Evolutionary conservation across 1,140 invertebrate species (phyloP).

Genomic region (Periplaneta americana): DNA sequence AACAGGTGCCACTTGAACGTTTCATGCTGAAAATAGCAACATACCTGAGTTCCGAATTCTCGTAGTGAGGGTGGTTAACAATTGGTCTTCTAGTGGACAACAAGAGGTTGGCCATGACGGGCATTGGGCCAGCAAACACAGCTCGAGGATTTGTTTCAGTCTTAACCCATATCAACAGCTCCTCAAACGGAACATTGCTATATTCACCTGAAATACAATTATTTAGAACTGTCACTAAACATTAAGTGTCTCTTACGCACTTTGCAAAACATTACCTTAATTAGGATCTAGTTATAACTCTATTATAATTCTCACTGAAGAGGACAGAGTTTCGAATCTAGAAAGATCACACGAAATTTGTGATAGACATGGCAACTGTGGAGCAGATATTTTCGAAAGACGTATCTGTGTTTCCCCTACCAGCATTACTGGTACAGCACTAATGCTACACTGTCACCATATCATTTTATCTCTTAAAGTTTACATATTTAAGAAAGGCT

Average conservation of each 20-base stretch:
- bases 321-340: too few relatives aligned
- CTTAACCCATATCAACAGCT: conserved; percentile 70
- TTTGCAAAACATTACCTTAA: background rate
- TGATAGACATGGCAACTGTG: too few relatives aligned
- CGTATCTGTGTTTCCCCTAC: too few relatives aligned
- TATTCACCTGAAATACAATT: conserved; percentile 53
- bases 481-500: too few relatives aligned
- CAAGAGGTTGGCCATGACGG: conserved; percentile 73
- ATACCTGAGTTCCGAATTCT: conserved; percentile 62
- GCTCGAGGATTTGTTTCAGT: conserved; percentile 48
- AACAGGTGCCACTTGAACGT: too few relatives aligned
- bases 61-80: conserved; percentile 83
- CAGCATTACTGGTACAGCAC: too few relatives aligned
- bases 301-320: background rate
- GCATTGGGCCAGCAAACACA: conserved; percentile 82
- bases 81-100: conserved; percentile 68
- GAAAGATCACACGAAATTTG: too few relatives aligned
- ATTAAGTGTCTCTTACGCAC: background rate
- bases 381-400: too few relatives aligned
- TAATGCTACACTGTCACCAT: too few relatives aligned
- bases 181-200: conserved; percentile 62
- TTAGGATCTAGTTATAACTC: background rate
- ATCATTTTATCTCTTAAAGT: too few relatives aligned
- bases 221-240: conserved; percentile 8
- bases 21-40: too few relatives aligned